Percentiles rank a stretch among this genome's conserved stretches.
These are phyloP conservation scores for Rhagoletis zephyria DNA, from an alignment of 1,140 invertebrate genomes.

Conservation along the genomic window DNA sequence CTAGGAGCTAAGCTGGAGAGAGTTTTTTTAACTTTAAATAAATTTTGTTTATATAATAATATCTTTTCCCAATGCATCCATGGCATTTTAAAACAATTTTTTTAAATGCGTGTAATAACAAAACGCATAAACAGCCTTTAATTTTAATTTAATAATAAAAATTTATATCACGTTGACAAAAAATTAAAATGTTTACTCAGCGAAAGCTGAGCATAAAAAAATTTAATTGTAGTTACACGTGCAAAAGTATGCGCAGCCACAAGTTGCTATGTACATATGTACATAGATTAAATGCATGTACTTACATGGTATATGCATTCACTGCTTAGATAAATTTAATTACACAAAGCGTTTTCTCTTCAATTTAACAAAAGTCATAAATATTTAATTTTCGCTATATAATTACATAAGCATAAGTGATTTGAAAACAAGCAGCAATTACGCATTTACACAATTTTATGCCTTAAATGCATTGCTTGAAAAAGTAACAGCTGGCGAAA, in stretches of 20 bases:
- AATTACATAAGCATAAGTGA: conserved; percentile 13
- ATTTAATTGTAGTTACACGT: neutral
- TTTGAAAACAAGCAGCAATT: neutral
- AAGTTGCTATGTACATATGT: neutral
- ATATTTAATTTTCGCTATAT: neutral
- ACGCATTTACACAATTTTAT: neutral
- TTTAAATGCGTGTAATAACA: no score
- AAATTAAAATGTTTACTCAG: neutral
- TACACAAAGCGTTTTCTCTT: neutral
- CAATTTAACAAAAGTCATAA: neutral
- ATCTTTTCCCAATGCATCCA: no score
- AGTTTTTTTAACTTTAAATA: no score
- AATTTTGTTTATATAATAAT: no score
- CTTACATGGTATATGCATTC: no score
- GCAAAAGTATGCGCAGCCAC: neutral
- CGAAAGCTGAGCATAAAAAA: neutral
- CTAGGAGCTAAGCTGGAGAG: no score
- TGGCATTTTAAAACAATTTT: no score
- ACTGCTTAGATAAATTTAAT: neutral
- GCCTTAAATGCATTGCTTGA: neutral
- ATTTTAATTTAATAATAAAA: neutral
- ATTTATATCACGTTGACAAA: neutral
- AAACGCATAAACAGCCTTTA: no score
- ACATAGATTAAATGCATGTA: neutral
- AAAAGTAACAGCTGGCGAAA: neutral